Evolutionary conservation across 2,113 vertebrate genomes (phyloP), one percentile per base, ranked within the genome.

Genomic region (Paramormyrops kingsleyae): DNA sequence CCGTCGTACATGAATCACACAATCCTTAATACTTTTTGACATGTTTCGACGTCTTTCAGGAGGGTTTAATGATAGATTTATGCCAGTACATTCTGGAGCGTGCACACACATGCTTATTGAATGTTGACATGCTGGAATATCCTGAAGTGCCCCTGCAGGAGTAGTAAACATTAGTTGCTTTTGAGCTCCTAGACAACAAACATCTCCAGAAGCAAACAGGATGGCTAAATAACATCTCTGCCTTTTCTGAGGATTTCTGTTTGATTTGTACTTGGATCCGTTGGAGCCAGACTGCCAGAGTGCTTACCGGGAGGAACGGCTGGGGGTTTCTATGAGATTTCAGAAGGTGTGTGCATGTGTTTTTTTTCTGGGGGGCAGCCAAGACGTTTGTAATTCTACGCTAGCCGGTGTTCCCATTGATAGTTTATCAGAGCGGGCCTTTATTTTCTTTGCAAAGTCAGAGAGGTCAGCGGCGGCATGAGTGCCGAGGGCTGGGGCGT

Each of bases 261-360:
- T 88, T 88, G 53, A 93, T 92, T 90, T 94, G 90, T 92, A 15
- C 90, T 91, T 91, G 90, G 90, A 92, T 90, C 91, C 92, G 80
- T 90, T 88, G 89, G 91, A 89, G 87, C 35, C 74, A 92, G 92
- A 92, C 91, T 91, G 93, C 91, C 92, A 92, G 91, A 89, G 88
- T 12, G 66, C 5, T 90, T 90, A 77, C 35, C 50, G 44, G 24
- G 12, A 35, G 66, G 47, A 35, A 12, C 24, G 39, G 89, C 52
- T 89, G 24, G 24, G 52, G 77, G 53, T 62, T 46, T 85, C 44
- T 46, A 35, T 42, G 83, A 44, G 88, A 52, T 83, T 80, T 47
- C 49, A 44, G 39, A 49, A 39, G 89, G 42, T 86, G 39, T 47
- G 56, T 46, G 49, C 49, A 3, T 42, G 77, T 53, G 52, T 84